These are phyloP conservation scores for Monoplex corrugatus DNA, from an alignment of 2,888 invertebrate species.

Conservation along the genomic window DNA sequence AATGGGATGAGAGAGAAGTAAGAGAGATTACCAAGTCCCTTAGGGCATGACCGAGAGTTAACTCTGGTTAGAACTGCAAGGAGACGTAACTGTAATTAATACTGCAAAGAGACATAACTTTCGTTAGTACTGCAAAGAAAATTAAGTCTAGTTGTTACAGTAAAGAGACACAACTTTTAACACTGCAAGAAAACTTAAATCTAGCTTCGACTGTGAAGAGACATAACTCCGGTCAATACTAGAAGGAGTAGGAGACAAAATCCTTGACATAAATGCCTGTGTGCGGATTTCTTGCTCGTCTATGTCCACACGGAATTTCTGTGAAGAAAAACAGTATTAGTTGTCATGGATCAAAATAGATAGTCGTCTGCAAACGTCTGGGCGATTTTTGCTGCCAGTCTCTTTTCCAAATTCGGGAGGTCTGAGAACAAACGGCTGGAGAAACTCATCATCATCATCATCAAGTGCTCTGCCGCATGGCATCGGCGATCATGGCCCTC, in stretches of 20 bases:
- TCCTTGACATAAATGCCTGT: not conserved
- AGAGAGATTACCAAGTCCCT: not conserved
- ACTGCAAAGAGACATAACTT: too few relatives aligned
- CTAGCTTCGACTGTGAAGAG: too few relatives aligned
- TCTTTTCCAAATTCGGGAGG: conserved; percentile 17
- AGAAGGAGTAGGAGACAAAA: not conserved
- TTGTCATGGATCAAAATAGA: conserved; percentile 52
- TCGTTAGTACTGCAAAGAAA: too few relatives aligned
- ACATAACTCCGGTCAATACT: too few relatives aligned
- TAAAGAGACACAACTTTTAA: too few relatives aligned
- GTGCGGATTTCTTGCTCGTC: not conserved
- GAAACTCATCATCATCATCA: too few relatives aligned
- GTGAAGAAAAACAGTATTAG: conserved; percentile 43
- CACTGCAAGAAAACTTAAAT: too few relatives aligned
- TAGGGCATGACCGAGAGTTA: not conserved
- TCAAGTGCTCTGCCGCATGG: too few relatives aligned
- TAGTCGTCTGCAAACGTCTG: conserved; percentile 42
- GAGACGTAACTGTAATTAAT: too few relatives aligned
- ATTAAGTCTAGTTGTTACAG: too few relatives aligned
- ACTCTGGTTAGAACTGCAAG: not conserved
- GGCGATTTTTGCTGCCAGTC: conserved; percentile 53
- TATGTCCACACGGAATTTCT: not conserved
- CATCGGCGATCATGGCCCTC: too few relatives aligned
- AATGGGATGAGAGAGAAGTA: too few relatives aligned
- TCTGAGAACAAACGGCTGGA: conserved; percentile 40